A percentile compares a stretch with the other conserved stretches of the same genome.
phyloP scores from a whole-genome alignment of 1,140 invertebrate species.

The Amphibalanus amphitrite region DNA sequence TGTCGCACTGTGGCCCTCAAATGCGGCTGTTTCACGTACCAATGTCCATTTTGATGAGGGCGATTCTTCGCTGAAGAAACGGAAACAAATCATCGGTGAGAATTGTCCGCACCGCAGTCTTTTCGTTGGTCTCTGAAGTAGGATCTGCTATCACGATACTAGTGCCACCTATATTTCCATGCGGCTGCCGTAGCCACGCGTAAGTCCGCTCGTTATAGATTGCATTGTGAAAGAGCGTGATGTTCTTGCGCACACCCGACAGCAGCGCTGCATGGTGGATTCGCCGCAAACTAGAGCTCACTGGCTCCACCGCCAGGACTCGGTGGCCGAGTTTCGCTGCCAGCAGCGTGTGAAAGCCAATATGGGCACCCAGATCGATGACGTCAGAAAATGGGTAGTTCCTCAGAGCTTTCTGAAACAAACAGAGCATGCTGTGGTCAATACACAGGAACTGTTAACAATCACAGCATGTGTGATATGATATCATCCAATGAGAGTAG shows the following conservation, averaged over 20 bases:
- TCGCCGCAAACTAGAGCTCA: conserved; percentile 17
- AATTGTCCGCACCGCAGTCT: neutral
- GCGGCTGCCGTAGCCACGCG: conserved; percentile 16
- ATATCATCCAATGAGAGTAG: no score
- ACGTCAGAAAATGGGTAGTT: conserved; percentile 17
- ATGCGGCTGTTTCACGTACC: no score
- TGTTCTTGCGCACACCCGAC: conserved; percentile 15
- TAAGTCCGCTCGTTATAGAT: conserved; percentile 18
- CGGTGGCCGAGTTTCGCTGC: conserved; percentile 20
- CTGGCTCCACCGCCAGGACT: conserved; percentile 24
- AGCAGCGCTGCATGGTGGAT: conserved; percentile 19
- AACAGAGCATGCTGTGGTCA: neutral
- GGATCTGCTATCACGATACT: conserved; percentile 12
- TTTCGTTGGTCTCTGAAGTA: neutral
- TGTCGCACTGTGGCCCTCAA: no score
- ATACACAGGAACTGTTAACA: no score
- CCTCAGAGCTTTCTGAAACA: neutral
- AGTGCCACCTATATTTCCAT: conserved; percentile 22
- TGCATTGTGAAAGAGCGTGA: conserved; percentile 20
- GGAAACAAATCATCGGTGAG: neutral
- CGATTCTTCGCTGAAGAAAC: neutral
- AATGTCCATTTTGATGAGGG: conserved; percentile 6
- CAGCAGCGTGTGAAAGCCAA: conserved; percentile 23
- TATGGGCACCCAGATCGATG: conserved; percentile 24
- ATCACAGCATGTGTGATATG: no score